These are phyloP conservation scores for Pogonocherus hispidulus DNA, from an alignment of 2,888 invertebrate genomes.

Conservation along the genomic window DNA sequence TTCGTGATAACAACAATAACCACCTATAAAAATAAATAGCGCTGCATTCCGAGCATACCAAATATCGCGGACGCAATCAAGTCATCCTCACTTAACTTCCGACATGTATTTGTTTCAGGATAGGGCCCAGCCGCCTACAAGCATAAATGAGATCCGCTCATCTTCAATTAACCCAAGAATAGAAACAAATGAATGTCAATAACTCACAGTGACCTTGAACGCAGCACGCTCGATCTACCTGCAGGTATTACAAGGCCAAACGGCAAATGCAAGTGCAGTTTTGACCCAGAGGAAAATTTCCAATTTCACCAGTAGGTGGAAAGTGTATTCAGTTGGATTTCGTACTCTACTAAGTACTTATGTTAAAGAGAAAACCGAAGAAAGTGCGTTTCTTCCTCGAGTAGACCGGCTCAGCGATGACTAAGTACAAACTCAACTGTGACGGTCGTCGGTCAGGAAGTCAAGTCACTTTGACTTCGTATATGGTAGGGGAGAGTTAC, in stretches of 20 bases:
- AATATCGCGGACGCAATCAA: no score
- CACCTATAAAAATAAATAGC: no score
- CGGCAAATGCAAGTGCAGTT: neutral
- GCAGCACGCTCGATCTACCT: slow-evolving; percentile 13
- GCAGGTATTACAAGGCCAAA: slow-evolving; percentile 16
- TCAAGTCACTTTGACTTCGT: slow-evolving; percentile 61
- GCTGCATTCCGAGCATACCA: no score
- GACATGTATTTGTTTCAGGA: slow-evolving; percentile 11
- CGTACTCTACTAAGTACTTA: neutral
- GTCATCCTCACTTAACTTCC: no score
- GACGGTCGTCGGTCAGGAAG: slow-evolving; percentile 50
- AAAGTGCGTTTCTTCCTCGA: neutral
- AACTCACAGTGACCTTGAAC: slow-evolving; percentile 35
- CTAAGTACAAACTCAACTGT: slow-evolving; percentile 72
- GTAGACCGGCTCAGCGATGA: slow-evolving; percentile 64
- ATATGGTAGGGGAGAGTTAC: slow-evolving; percentile 54
- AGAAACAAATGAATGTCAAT: slow-evolving; percentile 31
- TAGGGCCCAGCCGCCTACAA: neutral
- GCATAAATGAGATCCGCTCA: neutral
- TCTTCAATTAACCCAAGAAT: neutral
- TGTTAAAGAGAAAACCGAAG: slow-evolving; percentile 2
- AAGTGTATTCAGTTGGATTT: neutral
- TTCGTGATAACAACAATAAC: no score
- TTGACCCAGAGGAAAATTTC: neutral
- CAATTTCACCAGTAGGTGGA: neutral